Evolutionary conservation across 2,113 vertebrate genomes (phyloP), one percentile per base, ranked within the genome.

Genomic region (Corythoichthys intestinalis): DNA sequence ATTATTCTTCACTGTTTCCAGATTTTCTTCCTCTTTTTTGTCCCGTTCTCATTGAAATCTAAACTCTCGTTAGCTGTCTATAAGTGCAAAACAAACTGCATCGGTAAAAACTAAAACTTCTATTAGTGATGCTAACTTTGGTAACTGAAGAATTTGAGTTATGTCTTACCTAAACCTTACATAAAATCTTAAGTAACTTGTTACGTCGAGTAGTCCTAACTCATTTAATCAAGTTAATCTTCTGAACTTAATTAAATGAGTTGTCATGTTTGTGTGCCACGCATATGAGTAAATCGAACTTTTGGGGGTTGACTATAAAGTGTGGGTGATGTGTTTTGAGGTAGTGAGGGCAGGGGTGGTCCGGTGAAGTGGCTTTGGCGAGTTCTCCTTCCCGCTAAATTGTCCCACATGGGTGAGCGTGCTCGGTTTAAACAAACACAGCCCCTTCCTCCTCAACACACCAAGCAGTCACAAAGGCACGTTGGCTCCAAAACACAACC

Each of bases 401-500:
- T 87, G 83, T 83, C 84, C 83, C 88, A 88, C 88, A 87, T 85
- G 82, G 84, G 77, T 88, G 84, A 87, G 72, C 74, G 82, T 86
- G 92, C 91, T 88, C 84, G 91, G 93, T 91, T 93, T 93, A 92
- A 87, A 92, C 87, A 92, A 93, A 92, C 85, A 92, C 78, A 91
- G 86, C 85, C 84, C 91, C 93, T 95, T 97, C 94, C 94, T 94
- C 90, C 85, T 88, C 86, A 70, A 64, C 65, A 74, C 65, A 71
- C 75, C 46, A 17, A 56, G 28, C 60, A 69, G 66, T 46, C 17
- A 48, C 62, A 78, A 60, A 70, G 75, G 69, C 76, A 74, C 52
- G 49, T 68, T 49, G 74, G 76, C 69, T 74, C 66, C 74, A 57
- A 63, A 5, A 46, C 70, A 82, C 76, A 80, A 80, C 77, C 20